Evolutionary conservation across 2,113 vertebrate genomes (phyloP).

Genomic region (Anguilla rostrata): DNA sequence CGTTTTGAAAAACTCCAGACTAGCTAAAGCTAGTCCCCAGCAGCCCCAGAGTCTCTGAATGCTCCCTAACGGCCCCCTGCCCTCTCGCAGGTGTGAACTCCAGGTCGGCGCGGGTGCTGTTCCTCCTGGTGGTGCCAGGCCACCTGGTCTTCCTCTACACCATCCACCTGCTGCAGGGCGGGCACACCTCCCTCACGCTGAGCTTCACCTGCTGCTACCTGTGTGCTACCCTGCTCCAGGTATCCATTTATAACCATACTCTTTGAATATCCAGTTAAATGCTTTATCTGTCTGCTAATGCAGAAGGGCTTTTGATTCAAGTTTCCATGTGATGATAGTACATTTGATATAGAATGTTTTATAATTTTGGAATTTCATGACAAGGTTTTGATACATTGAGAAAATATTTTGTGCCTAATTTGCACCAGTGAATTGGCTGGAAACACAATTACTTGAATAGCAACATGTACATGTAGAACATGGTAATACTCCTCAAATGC

Average conservation of each 20-base stretch:
- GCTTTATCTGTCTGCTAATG: neutral
- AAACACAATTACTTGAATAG: too few relatives aligned
- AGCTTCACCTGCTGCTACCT: slow-evolving; percentile 80
- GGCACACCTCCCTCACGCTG: slow-evolving; percentile 62
- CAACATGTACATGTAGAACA: too few relatives aligned
- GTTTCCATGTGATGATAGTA: too few relatives aligned
- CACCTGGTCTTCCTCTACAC: slow-evolving; percentile 82
- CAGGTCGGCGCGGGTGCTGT: slow-evolving; percentile 82
- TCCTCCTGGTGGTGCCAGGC: slow-evolving; percentile 83
- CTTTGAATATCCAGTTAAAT: neutral
- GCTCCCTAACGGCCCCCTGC: neutral
- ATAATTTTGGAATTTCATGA: too few relatives aligned
- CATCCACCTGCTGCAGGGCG: slow-evolving; percentile 80
- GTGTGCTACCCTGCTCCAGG: slow-evolving; percentile 82
- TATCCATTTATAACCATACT: slow-evolving; percentile 35
- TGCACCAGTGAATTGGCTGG: too few relatives aligned
- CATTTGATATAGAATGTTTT: too few relatives aligned
- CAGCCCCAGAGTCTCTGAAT: too few relatives aligned
- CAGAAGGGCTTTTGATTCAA: neutral
- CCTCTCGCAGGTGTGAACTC: slow-evolving; percentile 76
- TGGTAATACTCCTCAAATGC: too few relatives aligned
- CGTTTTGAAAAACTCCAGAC: too few relatives aligned
- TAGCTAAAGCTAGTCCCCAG: neutral
- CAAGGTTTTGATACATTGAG: too few relatives aligned
- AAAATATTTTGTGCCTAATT: too few relatives aligned